Base-by-base conservation (phyloP, 2,797 vertebrate genomes). In the Sylvia borin region DNA sequence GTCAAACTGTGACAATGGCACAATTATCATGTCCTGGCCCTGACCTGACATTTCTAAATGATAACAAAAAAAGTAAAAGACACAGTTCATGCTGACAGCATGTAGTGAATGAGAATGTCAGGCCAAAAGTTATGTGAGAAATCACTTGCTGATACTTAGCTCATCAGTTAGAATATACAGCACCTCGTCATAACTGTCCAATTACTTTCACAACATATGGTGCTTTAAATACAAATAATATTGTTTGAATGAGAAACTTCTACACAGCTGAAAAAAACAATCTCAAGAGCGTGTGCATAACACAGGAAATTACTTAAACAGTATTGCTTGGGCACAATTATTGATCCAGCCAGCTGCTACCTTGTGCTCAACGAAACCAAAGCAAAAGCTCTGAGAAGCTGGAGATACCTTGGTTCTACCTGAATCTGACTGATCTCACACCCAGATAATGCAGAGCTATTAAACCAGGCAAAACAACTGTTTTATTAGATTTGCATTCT, bases 11-110 rank as follows among this genome's bases (percentile, higher is more conserved):
- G 88, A 95, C 95, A 95, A 86, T 60, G 73, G 60, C 53, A 94
- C 73, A 92, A 88, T 88, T 90, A 80, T 62, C 62, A 61, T 43
- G 87, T 93, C 90, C 73, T 82, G 79, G 85, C 66, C 91, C 70
- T 86, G 89, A 96, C 87, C 82, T 78, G 75, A 95, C 87, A 92
- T 91, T 94, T 95, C 76, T 96, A 73, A 78, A 84, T 10, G 47
- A 85, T 75, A 80, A 85, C 43, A 91, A 75, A 96, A 96, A 88
- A 88, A 81, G 75, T 70, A 47, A 68, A 81, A 92, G 73, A 84
- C 82, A 91, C n/a, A 78, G 50, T 60, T 92, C 58, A 53, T 51
- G 70, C 20, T 4, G 27, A 58, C 61, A 72, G 38, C 27, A 58
- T 50, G 24, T n/a, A 92, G 91, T 77, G 76, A 80, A 92, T 51